Conservation (phyloP, 2,888 invertebrate genomes). For the Tipula unca region DNA sequence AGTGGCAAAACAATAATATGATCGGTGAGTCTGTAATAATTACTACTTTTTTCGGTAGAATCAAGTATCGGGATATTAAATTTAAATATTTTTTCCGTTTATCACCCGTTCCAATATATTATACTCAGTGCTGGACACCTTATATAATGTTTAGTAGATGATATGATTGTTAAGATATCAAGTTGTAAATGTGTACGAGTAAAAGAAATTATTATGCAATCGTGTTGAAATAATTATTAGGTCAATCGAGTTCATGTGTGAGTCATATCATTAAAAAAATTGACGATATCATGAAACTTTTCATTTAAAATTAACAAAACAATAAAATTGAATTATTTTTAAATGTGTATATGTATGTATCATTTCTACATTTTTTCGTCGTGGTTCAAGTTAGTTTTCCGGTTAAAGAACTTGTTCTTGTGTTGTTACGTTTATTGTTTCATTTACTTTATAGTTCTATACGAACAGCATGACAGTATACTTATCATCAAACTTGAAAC, state of each 20-base stretch:
- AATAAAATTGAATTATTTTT: not conserved
- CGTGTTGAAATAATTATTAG: not conserved
- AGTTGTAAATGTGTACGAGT: not conserved
- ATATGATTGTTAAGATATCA: not conserved
- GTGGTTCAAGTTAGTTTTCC: not conserved
- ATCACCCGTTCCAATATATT: too few species aligned
- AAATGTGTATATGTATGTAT: not conserved
- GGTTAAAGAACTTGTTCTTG: constrained; percentile 4
- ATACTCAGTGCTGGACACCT: too few species aligned
- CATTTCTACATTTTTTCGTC: not conserved
- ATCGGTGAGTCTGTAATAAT: too few species aligned
- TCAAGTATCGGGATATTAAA: too few species aligned
- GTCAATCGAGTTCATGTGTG: not conserved
- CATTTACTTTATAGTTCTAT: not conserved
- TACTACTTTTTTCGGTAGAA: too few species aligned
- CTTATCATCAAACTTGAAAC: not conserved
- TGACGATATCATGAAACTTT: not conserved
- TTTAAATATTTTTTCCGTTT: too few species aligned
- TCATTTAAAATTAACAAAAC: not conserved
- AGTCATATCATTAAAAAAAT: not conserved
- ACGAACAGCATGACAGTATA: not conserved
- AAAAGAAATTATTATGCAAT: not conserved
- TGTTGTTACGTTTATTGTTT: not conserved
- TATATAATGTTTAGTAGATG: too few species aligned
- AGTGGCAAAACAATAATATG: too few species aligned